Evolutionary conservation across 1,140 invertebrate species (phyloP), one percentile per base, ranked within the genome.

Genomic region (Diprion similis): DNA sequence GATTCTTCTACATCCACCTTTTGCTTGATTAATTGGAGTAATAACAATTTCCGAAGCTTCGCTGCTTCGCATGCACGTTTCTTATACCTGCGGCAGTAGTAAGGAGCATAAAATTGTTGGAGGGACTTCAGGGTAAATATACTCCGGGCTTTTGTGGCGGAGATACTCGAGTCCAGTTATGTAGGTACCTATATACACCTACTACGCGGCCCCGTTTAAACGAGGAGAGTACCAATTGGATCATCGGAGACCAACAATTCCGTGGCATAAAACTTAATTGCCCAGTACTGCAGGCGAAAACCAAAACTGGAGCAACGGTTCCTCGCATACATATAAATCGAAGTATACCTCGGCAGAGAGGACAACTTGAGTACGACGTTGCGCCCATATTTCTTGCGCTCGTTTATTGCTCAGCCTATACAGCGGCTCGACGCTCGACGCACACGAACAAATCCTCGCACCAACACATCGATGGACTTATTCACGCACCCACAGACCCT

Each of bases 281-380:
- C 51, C 51, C 7, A 15, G 11, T 59, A 59, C n/a, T 59, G 51
- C 51, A 8, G 51, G 51, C 51, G 11, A 59, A 59, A 59, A 59
- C 51, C 51, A 59, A 59, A 59, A 59, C 51, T 59, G 51, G 51
- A 59, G 51, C 51, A 59, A 59, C 51, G 51, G 51, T 59, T 59
- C 51, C 11, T 17, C 24, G 24, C 0, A 6, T 37, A 37, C 24
- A 24, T 24, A 24, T 6, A 24, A 24, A 24, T 24, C 24, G 24
- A 24, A 24, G 6, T 24, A 37, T 59, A 59, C n/a, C 11, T 15
- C 51, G 11, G 51, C 51, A 4, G 9, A 10, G 48, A 59, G 51
- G 51, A 6, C 9, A 15, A 6, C 24, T 37, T 6, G 24, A 37
- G 24, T 37, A 59, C 51, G 51, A 59, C 2, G 24, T 3, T 37